Conservation (phyloP, 1,140 invertebrate genomes). For the Carcinoscorpius rotundicauda region DNA sequence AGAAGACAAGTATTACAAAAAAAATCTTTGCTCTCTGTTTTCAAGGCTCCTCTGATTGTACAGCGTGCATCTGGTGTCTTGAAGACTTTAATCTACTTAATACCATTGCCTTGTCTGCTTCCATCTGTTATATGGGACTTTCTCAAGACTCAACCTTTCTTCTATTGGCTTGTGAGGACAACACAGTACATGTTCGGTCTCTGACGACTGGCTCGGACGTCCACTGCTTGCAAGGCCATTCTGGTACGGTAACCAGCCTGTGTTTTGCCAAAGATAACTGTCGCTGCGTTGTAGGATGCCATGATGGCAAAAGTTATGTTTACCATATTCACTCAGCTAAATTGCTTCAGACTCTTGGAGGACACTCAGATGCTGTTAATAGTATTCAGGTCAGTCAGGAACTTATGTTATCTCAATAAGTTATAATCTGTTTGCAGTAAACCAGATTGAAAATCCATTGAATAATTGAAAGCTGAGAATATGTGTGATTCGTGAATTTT, state of each 20-base stretch:
- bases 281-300: conserved; percentile 56
- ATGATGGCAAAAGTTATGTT: conserved; percentile 51
- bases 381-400: conserved; percentile 31
- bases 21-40: too few relatives aligned
- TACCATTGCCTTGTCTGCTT: conserved; percentile 48
- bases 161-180: conserved; percentile 60
- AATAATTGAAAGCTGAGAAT: too few relatives aligned
- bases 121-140: conserved; percentile 59
- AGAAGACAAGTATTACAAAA: too few relatives aligned
- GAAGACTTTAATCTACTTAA: conserved; percentile 63
- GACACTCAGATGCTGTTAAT: conserved; percentile 47
- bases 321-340: conserved; percentile 66
- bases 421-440: too few relatives aligned
- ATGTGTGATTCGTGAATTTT: too few relatives aligned
- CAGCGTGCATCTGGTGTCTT: conserved; percentile 66
- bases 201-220: conserved; percentile 71
- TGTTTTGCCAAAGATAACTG: conserved; percentile 63
- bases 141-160: conserved; percentile 71
- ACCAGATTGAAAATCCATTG: too few relatives aligned
- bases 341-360: conserved; percentile 48
- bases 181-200: conserved; percentile 61
- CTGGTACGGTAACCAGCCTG: conserved; percentile 46
- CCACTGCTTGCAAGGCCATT: conserved; percentile 53
- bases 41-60: conserved; percentile 53
- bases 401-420: too few relatives aligned